phyloP scores from a whole-genome alignment of 2,888 invertebrate genomes.

The Heteromyza rotundicornis region DNA sequence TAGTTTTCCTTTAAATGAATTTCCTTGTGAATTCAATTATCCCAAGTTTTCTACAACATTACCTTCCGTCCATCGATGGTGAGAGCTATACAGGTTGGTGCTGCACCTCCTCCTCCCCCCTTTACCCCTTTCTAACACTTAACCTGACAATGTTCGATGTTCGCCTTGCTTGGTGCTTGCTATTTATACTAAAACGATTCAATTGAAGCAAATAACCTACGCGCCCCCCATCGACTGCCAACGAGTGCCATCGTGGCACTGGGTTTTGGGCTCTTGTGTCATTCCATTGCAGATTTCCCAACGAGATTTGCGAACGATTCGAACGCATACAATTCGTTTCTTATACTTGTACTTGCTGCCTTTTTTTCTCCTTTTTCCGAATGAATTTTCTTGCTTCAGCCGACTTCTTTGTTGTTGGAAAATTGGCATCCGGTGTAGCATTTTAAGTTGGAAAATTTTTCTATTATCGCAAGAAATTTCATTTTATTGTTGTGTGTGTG shows the following conservation, averaged over 20 bases:
- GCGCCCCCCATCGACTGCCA: neutral
- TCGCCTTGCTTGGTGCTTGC: neutral
- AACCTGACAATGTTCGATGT: neutral
- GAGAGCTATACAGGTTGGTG: neutral
- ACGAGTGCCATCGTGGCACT: neutral
- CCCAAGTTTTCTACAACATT: conserved; percentile 43
- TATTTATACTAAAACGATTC: neutral
- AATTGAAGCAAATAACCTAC: neutral
- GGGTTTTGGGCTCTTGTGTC: neutral
- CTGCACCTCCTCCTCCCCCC: neutral
- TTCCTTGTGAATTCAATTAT: conserved; percentile 48
- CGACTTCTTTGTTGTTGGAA: too few species aligned
- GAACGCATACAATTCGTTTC: neutral
- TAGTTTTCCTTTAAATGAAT: conserved; percentile 18
- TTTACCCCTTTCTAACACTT: neutral
- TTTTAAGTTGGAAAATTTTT: neutral
- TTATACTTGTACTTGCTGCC: neutral
- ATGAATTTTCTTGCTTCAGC: too few species aligned
- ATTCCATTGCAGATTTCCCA: neutral
- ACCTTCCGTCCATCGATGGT: conserved; percentile 26
- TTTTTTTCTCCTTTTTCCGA: neutral
- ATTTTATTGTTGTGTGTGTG: conserved; percentile 4
- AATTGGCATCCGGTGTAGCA: conserved; percentile 17
- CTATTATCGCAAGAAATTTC: neutral
- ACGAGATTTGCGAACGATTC: neutral